Percentiles rank a stretch among this genome's conserved stretches.
Evolutionary conservation across 2,113 vertebrate species (phyloP).

Genomic region (Thryonomys swinderianus): DNA sequence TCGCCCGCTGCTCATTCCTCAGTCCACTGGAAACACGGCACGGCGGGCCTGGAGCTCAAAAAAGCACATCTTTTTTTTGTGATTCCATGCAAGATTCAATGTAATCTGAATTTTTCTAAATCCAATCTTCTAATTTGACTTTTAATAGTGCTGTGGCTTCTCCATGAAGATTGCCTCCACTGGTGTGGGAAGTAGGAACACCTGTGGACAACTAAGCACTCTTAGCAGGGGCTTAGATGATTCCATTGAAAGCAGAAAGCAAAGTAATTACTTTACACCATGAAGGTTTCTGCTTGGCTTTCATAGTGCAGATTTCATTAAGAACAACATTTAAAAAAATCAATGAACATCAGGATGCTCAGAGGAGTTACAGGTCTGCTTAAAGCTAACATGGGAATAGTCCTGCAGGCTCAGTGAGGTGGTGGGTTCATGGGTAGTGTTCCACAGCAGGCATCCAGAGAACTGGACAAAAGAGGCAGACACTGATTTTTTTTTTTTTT

Average conservation of each 20-base stretch:
- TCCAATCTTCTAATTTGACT: neutral
- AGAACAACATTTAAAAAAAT: neutral
- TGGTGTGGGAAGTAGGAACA: neutral
- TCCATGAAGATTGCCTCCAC: neutral
- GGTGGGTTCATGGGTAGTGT: too few relatives aligned
- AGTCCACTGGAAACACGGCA: too few relatives aligned
- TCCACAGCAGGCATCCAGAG: too few relatives aligned
- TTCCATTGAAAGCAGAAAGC: neutral
- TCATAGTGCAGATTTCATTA: neutral
- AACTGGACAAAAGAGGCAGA: too few relatives aligned
- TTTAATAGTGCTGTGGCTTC: neutral
- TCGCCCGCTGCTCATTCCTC: too few relatives aligned
- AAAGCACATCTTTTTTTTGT: too few relatives aligned
- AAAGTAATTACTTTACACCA: neutral
- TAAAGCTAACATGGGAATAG: too few relatives aligned
- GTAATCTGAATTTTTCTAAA: neutral
- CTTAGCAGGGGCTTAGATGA: neutral
- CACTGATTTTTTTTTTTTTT: too few relatives aligned
- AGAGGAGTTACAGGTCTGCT: too few relatives aligned
- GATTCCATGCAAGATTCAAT: neutral
- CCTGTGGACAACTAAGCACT: neutral
- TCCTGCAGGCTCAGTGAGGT: too few relatives aligned
- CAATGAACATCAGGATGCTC: neutral
- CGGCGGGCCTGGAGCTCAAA: too few relatives aligned
- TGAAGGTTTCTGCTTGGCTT: slow-evolving; percentile 21